Conservation (phyloP, 2,797 vertebrate genomes). For the Galagoides demidoff region DNA sequence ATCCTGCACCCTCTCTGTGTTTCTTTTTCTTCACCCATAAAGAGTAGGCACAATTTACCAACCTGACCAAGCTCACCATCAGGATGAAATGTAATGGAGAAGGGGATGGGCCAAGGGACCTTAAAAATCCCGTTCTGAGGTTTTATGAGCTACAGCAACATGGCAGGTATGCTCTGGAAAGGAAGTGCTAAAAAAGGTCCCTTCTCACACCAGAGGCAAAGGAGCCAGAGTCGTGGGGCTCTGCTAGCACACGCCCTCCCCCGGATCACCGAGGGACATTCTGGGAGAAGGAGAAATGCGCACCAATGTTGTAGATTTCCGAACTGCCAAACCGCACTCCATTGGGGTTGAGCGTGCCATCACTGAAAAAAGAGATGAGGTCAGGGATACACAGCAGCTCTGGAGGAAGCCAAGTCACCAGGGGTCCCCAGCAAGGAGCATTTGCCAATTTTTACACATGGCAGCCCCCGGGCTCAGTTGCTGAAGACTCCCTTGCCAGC, state of each 20-base stretch:
- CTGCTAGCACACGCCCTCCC: not conserved
- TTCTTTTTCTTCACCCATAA: not conserved
- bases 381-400: accelerated
- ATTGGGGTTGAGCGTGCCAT: slow-evolving; percentile 97
- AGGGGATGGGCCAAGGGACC: not conserved
- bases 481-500: accelerated
- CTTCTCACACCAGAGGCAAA: not conserved
- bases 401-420: accelerated
- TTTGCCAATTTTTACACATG: no score
- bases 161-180: accelerated
- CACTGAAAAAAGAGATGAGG: slow-evolving; percentile 87
- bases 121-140: no score
- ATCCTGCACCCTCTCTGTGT: not conserved
- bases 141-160: accelerated
- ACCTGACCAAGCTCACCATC: accelerated
- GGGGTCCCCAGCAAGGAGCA: no score
- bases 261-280: accelerated
- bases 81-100: accelerated
- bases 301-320: slow-evolving; percentile 99
- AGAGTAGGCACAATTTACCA: not conserved
- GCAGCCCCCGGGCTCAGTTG: accelerated
- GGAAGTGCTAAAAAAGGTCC: accelerated
- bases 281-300: slow-evolving; percentile 31
- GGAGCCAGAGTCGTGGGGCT: not conserved
- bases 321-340: slow-evolving; percentile 98